Evolutionary conservation across 1,140 invertebrate species (phyloP), one percentile per base, ranked within the genome.

Genomic region (Idris sp.): DNA sequence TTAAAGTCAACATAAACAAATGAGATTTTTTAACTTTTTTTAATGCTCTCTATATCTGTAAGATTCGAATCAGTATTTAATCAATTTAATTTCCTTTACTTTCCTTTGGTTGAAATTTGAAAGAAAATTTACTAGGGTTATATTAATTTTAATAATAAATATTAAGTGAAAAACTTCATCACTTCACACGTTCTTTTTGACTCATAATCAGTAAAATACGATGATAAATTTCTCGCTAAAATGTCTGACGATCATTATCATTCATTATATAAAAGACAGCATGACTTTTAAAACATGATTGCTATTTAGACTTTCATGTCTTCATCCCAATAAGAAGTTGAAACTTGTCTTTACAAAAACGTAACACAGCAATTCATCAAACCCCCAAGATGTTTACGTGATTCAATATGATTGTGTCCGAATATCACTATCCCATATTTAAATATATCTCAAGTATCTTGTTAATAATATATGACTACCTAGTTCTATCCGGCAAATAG

Each of bases 401-500:
- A 26, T 14, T 33, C 13, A 9, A 15, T 30, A 13, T 48, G 36
- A 40, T 31, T 71, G 35, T 80, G 82, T 72, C 80, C 81, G 78
- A 80, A 83, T 77, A 80, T 81, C 79, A 78, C 69, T 81, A 78
- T 82, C 79, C 77, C 74, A 64, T 73, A 68, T 83, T 84, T 82
- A 82, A 81, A 82, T 85, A 81, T 84, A 84, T 84, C 83, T 84
- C 82, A 85, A 85, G 84, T 85, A 85, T 83, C 83, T 84, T 79
- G 79, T 84, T 83, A 85, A 84, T 84, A 83, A 85, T 82, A 80
- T 84, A 83, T 77, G 82, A 83, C 75, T 67, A 73, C 49, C 77
- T 83, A 81, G 81, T 83, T 83, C 79, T 71, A 76, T 61, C 68
- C 56, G 67, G 76, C 73, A 81, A 84, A 84, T 83, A 83, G 81